A percentile compares a stretch with the other conserved stretches of the same genome.
Evolutionary conservation across 2,888 invertebrate genomes (phyloP).

Genomic region (Campoletis raptor): DNA sequence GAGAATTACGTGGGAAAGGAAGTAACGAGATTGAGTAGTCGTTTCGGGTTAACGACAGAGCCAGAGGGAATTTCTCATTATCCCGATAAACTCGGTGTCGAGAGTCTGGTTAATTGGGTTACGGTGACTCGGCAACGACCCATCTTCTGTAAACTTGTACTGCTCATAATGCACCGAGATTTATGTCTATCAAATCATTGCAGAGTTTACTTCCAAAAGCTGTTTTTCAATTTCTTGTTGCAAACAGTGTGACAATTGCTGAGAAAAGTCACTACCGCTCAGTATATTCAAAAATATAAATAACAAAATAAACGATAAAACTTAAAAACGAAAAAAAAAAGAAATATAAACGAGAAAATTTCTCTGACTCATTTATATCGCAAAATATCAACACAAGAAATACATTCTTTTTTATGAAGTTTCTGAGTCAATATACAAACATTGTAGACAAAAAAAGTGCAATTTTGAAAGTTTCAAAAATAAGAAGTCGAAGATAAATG

Average conservation of each 20-base stretch:
- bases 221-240: background rate
- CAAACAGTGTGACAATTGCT: background rate
- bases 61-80: conserved; percentile 60
- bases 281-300: background rate
- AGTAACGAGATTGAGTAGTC: conserved; percentile 45
- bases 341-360: too few relatives aligned
- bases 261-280: background rate
- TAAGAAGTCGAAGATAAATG: too few relatives aligned
- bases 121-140: conserved; percentile 47
- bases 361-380: too few relatives aligned
- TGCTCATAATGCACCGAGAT: background rate
- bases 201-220: background rate
- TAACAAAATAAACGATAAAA: background rate
- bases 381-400: too few relatives aligned
- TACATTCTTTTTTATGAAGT: too few relatives aligned
- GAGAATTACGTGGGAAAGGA: conserved; percentile 19
- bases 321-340: too few relatives aligned
- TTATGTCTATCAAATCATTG: background rate
- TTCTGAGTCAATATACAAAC: too few relatives aligned
- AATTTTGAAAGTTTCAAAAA: too few relatives aligned
- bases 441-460: too few relatives aligned
- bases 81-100: conserved; percentile 50
- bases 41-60: conserved; percentile 57
- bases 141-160: conserved; percentile 26
- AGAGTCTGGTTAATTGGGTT: conserved; percentile 60